Evolutionary conservation across 2,888 invertebrate species (phyloP), one percentile per base, ranked within the genome.

Genomic region (Spodoptera littoralis): DNA sequence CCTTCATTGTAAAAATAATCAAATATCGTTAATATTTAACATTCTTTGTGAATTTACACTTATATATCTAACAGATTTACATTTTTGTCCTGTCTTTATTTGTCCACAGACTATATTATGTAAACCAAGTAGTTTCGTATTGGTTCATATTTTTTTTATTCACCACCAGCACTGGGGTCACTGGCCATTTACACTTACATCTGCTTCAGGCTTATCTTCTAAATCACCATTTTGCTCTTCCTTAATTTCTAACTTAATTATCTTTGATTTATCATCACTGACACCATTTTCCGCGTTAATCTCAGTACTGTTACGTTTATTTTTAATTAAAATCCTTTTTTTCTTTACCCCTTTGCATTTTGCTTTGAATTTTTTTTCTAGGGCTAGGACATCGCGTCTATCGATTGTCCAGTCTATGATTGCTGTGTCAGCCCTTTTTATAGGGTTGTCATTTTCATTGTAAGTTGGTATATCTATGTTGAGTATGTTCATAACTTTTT

Each of bases 401-500:
- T 94, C 88, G 77, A 98, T 96, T 27, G 97, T 97, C 98, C 98
- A 98, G 76, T 97, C 97, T 73, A 96, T 85, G 12, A 95, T 90
- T 12, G 88, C 85, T 11, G 86, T 76, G 46, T 88, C 83, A 5
- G 95, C 93, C 58, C 88, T 82, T 82, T 95, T 96, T 0, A 96
- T 97, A 0, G 97, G 97, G 91, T 98, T 97, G 3, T 94, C 89
- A 12, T 94, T 88, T 54, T 94, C 92, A 46, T 94, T 93, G 86
- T 98, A 98, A 41, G 95, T 95, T 2, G 97, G 97, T 84, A 98
- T 96, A 79, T 96, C 96, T 24, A 98, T 84, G 11, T 96, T 96
- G 44, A 99, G 92, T 64, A 96, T 95, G 82, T 97, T 96, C 95
- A 97, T 97, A 0, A 98, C 95, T 84, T 96, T 96, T 63, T 95